These are phyloP conservation scores for Spheniscus mendiculus DNA, from an alignment of 2,113 vertebrate species.

Conservation along the genomic window DNA sequence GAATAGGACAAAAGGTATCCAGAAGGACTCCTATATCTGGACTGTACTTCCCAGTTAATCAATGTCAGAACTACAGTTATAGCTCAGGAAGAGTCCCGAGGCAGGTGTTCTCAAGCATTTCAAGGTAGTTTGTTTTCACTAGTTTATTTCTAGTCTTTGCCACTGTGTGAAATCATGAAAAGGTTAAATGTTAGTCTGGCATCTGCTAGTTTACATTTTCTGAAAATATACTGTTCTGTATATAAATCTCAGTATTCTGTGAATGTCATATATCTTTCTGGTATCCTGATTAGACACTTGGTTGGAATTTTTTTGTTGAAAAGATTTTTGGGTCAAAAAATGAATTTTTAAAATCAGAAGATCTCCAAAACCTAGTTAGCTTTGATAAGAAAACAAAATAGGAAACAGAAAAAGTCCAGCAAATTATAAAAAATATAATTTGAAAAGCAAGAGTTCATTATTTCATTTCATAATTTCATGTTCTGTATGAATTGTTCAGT, in stretches of 20 bases:
- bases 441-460: background rate
- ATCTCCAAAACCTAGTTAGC: background rate
- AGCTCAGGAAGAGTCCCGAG: background rate
- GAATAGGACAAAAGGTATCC: background rate
- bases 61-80: background rate
- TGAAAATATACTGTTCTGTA: background rate
- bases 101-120: background rate
- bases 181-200: background rate
- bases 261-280: background rate
- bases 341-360: background rate
- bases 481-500: background rate
- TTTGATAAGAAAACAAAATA: background rate
- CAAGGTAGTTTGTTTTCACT: background rate
- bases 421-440: background rate
- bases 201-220: background rate
- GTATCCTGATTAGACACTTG: background rate
- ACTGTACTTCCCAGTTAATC: background rate
- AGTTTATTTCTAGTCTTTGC: background rate
- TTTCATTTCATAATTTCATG: background rate
- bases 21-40: background rate
- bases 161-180: background rate
- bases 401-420: background rate
- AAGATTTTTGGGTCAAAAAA: background rate
- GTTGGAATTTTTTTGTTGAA: background rate
- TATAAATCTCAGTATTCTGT: background rate